Base-by-base conservation (phyloP, 2,888 invertebrate species). In the Ichneumoninae sp. region DNA sequence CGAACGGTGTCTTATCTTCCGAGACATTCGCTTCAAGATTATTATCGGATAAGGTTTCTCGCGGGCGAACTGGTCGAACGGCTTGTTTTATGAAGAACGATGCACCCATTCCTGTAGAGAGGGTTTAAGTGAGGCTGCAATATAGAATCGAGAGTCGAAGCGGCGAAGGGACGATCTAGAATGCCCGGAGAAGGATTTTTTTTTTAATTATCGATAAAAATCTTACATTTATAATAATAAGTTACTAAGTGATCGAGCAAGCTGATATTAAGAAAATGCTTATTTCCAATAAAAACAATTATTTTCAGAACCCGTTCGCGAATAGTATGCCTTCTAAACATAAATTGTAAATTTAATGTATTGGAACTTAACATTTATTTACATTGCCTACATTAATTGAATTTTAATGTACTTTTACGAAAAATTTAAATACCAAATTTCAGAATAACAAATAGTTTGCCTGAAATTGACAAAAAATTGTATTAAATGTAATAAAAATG, bases 11-110 rank as follows among this genome's bases (percentile, higher is more conserved):
- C 36, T 81, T 78, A 74, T 75, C 80, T 77, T 2, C 70, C 66
- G 7, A 54, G 44, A 52, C 69, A 70, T 75, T 78, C 62, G 30
- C 54, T 84, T n/a, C n/a, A 57, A 78, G 78, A 84, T 81, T 75
- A 52, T 57, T 44, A 70, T 84, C 81, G 72, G 74, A 81, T 81
- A 74, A 84, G 78, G 65, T 19, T 3, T 16, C n/a, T 40, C 16
- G 10, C 16, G 68, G n/a, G 30, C 19, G 40, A n/a, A 60, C 57
- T 54, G 40, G 26, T 52, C 54, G 26, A 74, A 50, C 77, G 36
- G 68, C 57, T 68, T 47, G 54, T 66, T 65, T 47, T 19, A 69
- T 47, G 70, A 68, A 72, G 33, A 77, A 69, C 69, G 65, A 74
- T 74, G 57, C 78, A 65, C 30, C 65, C 77, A 72, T 62, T 60